Evolutionary conservation across 2,113 vertebrate genomes (phyloP).

Genomic region (Romanogobio albipinnatus): DNA sequence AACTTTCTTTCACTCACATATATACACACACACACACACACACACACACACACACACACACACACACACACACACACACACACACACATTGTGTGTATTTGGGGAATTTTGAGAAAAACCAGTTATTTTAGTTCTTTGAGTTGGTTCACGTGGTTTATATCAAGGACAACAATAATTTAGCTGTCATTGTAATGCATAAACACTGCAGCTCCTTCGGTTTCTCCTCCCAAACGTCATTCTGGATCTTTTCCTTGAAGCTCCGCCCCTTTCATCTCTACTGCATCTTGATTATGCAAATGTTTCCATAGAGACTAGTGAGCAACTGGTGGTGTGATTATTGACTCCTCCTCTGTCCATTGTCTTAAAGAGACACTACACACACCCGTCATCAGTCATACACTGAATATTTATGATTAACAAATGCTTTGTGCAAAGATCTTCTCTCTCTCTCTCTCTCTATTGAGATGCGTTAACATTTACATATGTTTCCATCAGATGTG

Average conservation of each 20-base stretch:
- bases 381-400: not conserved
- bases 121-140: not conserved
- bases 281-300: slow-evolving; percentile 52
- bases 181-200: not conserved
- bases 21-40: not conserved
- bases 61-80: not conserved
- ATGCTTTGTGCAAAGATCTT: not conserved
- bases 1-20: not conserved
- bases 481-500: not conserved
- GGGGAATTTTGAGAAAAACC: not conserved
- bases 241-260: not conserved
- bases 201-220: not conserved
- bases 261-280: slow-evolving; percentile 11
- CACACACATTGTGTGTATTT: not conserved
- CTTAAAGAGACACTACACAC: slow-evolving; percentile 57
- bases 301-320: slow-evolving; percentile 54
- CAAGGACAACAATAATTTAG: not conserved
- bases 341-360: slow-evolving; percentile 58
- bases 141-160: not conserved
- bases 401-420: not conserved
- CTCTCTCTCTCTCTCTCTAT: not conserved
- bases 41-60: not conserved
- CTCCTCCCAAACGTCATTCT: not conserved
- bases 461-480: not conserved
- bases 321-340: slow-evolving; percentile 64